Evolutionary conservation across 1,140 invertebrate genomes (phyloP), one percentile per base, ranked within the genome.

Genomic region (Cydia pomonella): DNA sequence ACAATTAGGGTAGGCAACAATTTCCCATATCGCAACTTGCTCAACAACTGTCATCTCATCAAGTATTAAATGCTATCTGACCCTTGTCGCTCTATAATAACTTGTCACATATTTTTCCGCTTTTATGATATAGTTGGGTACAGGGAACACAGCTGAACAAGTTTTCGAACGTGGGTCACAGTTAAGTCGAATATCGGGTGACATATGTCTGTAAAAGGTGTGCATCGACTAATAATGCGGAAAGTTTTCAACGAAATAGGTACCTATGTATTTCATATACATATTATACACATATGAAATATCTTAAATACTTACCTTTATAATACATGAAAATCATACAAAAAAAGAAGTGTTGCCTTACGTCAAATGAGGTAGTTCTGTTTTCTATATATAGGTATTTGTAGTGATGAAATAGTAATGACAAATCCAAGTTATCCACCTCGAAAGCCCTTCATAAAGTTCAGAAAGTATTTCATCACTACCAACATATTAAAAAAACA

Each of bases 51-150:
- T 69, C 64, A 69, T 33, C 13, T 50, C 5, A 50, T 72, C 38
- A 72, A 50, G 71, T 72, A 72, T 72, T 23, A 72, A 72, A 72
- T 50, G 71, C 41, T 72, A 38, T 50, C 21, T 72, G 71, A 29
- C 71, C 73, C 47, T 44, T 53, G 47, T 50, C 73, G 73, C 6
- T 66, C 62, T 64, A 38, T 74, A 69, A 74, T 74, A 66, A 74
- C 59, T 74, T 74, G 73, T 74, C 73, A 74, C 73, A 69, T 66
- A 74, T 74, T 74, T 74, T 69, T 62, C 13, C 62, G 59, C 62
- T 66, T 74, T 66, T 64, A 62, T 73, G 27, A 6, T 73, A 63
- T 50, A 72, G 29, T 47, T 41, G 47, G 53, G 47, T 29, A 13
- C 44, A n/a, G 27, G n/a, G 69, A 38, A n/a, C 44, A 16, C 12